Conservation (phyloP, 1,140 invertebrate species). For the Pseudomyrmex concolor region DNA sequence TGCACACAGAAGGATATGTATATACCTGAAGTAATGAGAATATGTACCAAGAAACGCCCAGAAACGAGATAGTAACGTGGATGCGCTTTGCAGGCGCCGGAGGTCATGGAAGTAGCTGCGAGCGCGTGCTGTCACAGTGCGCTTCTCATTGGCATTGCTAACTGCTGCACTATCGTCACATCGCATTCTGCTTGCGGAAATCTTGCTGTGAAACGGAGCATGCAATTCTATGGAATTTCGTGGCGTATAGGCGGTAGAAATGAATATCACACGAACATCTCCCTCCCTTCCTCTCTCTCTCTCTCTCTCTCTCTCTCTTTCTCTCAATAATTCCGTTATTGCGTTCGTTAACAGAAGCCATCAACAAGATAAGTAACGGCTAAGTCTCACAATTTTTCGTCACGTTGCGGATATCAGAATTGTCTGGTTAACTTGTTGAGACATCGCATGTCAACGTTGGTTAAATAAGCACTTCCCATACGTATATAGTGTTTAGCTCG, state of each 20-base stretch:
- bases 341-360: not conserved
- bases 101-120: slow-evolving; percentile 61
- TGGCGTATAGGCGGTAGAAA: not conserved
- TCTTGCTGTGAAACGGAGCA: slow-evolving; percentile 34
- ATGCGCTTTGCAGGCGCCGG: slow-evolving; percentile 55
- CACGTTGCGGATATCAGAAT: too few species aligned
- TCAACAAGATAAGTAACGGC: too few species aligned
- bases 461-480: too few species aligned
- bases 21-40: slow-evolving; percentile 57
- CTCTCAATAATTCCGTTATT: not conserved
- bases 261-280: not conserved
- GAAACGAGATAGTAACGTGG: slow-evolving; percentile 64
- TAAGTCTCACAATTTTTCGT: too few species aligned
- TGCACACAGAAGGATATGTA: not conserved
- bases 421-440: too few species aligned
- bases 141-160: slow-evolving; percentile 47
- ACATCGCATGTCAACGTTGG: too few species aligned
- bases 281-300: too few species aligned
- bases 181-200: slow-evolving; percentile 66
- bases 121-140: slow-evolving; percentile 46
- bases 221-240: slow-evolving; percentile 44
- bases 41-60: slow-evolving; percentile 53
- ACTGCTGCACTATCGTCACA: slow-evolving; percentile 68
- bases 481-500: too few species aligned
- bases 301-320: too few species aligned